A percentile compares a stretch with the other conserved stretches of the same genome.
phyloP scores from a whole-genome alignment of 2,888 invertebrate genomes.

The Polydrusus cervinus region DNA sequence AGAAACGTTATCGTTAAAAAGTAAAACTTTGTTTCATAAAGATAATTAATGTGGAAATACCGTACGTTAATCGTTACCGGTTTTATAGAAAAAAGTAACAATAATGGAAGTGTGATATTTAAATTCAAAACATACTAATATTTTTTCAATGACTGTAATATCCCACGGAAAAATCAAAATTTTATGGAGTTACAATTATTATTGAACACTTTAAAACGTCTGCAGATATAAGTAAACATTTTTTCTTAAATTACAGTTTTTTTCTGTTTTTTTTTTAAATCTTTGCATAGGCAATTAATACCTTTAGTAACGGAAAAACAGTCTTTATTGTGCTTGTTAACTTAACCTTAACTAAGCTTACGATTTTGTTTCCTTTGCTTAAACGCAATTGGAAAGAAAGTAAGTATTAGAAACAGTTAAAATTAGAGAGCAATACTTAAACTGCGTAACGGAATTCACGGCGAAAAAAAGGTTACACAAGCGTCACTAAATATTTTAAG shows the following conservation, averaged over 20 bases:
- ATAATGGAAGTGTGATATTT: too few species aligned
- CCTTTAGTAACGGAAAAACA: constrained; percentile 7
- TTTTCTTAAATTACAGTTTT: neutral
- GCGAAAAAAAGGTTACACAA: constrained; percentile 1
- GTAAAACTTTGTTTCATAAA: too few species aligned
- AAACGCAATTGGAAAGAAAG: constrained; percentile 23
- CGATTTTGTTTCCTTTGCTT: constrained; percentile 21
- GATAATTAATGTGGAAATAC: too few species aligned
- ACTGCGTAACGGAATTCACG: constrained; percentile 20
- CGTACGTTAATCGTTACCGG: too few species aligned
- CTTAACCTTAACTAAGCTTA: constrained; percentile 13
- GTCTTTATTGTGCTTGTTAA: constrained; percentile 12
- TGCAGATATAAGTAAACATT: neutral
- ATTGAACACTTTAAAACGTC: too few species aligned
- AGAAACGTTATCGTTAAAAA: too few species aligned
- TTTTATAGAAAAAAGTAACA: too few species aligned
- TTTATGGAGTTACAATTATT: too few species aligned
- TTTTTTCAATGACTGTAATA: too few species aligned
- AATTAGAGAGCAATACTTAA: constrained; percentile 24
- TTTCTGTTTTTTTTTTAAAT: neutral
- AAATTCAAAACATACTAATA: too few species aligned
- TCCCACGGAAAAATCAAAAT: too few species aligned
- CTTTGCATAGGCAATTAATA: neutral
- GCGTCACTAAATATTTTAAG: constrained; percentile 6
- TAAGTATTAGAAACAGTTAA: constrained; percentile 25